phyloP scores from a whole-genome alignment of 1,140 invertebrate genomes.

The Elymnias hypermnestra region DNA sequence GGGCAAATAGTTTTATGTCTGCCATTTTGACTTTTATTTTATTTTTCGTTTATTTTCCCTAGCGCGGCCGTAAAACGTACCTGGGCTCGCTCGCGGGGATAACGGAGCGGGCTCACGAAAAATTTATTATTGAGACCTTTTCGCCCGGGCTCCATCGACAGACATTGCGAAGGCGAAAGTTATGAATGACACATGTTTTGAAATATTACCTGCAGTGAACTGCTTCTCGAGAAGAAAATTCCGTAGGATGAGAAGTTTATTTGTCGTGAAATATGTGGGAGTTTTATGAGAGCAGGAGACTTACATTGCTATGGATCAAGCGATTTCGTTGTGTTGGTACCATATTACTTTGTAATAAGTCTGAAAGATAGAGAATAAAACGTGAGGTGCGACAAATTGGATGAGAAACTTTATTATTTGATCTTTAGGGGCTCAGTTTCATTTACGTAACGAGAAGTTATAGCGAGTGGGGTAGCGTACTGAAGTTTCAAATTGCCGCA shows the following conservation, averaged over 20 bases:
- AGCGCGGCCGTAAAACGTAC: slow-evolving; percentile 72
- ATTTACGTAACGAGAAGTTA: slow-evolving; percentile 16
- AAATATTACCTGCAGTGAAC: slow-evolving; percentile 73
- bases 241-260: slow-evolving; percentile 71
- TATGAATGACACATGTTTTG: slow-evolving; percentile 76
- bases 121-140: slow-evolving; percentile 76
- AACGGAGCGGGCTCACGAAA: slow-evolving; percentile 68
- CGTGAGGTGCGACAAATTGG: slow-evolving; percentile 66
- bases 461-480: slow-evolving; percentile 6
- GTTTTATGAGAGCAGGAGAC: slow-evolving; percentile 63
- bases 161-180: slow-evolving; percentile 74
- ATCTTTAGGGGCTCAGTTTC: slow-evolving; percentile 25
- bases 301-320: slow-evolving; percentile 65
- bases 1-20: slow-evolving; percentile 70
- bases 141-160: slow-evolving; percentile 70
- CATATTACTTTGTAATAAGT: slow-evolving; percentile 62
- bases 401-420: slow-evolving; percentile 58
- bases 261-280: slow-evolving; percentile 72
- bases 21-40: slow-evolving; percentile 75
- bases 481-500: slow-evolving; percentile 5
- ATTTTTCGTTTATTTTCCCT: slow-evolving; percentile 75
- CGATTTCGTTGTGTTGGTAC: slow-evolving; percentile 61
- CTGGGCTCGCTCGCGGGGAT: slow-evolving; percentile 63
- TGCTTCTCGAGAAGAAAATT: slow-evolving; percentile 63
- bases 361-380: slow-evolving; percentile 53